phyloP scores from a whole-genome alignment of 2,113 vertebrate species.

The Anser cygnoides region DNA sequence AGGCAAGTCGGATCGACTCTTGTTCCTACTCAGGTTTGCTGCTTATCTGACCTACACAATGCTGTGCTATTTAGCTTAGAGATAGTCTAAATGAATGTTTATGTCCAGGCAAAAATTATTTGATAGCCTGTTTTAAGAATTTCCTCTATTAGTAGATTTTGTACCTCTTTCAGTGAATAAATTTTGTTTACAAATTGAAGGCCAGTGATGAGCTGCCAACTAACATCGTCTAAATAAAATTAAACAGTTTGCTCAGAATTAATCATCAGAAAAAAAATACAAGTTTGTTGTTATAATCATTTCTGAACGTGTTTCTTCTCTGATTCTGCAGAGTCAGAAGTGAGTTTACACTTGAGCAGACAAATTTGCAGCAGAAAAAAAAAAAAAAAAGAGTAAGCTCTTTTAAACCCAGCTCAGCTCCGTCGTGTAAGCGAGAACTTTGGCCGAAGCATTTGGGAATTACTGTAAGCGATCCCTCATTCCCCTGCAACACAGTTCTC shows the following conservation, averaged over 20 bases:
- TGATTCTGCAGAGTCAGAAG: not conserved
- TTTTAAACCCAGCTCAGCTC: constrained; percentile 4
- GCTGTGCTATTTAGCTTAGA: not conserved
- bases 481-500: constrained; percentile 14
- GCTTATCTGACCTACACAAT: not conserved
- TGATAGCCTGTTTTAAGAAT: not conserved
- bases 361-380: constrained; percentile 3
- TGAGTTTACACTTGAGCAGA: not conserved
- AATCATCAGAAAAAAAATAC: not conserved
- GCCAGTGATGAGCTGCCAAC: not conserved
- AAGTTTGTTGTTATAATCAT: not conserved
- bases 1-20: not conserved
- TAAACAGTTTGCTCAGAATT: not conserved
- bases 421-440: constrained; percentile 18
- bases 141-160: not conserved
- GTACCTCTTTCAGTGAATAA: not conserved
- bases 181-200: not conserved
- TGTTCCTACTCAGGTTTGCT: not conserved
- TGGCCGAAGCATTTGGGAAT: not conserved
- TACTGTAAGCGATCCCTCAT: not conserved
- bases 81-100: not conserved
- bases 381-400: not conserved
- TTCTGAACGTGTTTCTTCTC: not conserved
- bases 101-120: not conserved
- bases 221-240: not conserved